These are phyloP conservation scores for Pyrochroa serraticornis DNA, from an alignment of 2,888 invertebrate genomes.

Conservation along the genomic window DNA sequence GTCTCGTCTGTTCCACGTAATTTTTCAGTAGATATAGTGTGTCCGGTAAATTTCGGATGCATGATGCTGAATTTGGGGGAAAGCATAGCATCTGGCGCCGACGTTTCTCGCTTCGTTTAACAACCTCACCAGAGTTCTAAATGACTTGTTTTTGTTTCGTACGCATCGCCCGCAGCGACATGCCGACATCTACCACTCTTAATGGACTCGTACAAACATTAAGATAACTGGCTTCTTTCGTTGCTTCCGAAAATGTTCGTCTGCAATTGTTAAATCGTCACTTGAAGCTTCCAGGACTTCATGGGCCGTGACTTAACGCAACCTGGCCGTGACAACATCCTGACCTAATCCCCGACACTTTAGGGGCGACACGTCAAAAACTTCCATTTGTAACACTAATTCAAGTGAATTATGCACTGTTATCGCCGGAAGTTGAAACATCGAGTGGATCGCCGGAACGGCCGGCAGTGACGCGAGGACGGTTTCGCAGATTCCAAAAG, in stretches of 20 bases:
- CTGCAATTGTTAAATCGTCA: constrained; percentile 16
- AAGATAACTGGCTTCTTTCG: constrained; percentile 24
- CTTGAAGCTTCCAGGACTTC: constrained; percentile 6
- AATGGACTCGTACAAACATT: constrained; percentile 27
- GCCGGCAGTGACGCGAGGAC: too few species aligned
- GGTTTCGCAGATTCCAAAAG: too few species aligned
- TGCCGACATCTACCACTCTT: constrained; percentile 25
- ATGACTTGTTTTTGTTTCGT: constrained; percentile 33
- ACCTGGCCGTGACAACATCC: too few species aligned
- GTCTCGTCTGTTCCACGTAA: constrained; percentile 9
- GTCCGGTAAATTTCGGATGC: constrained; percentile 36
- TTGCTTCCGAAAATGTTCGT: constrained; percentile 11
- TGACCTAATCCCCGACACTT: too few species aligned
- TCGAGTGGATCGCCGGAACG: too few species aligned
- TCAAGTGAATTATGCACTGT: too few species aligned
- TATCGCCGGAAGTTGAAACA: too few species aligned
- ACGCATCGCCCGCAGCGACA: constrained; percentile 27
- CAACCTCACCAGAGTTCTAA: constrained; percentile 24
- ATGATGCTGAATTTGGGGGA: constrained; percentile 25
- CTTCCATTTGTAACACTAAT: too few species aligned
- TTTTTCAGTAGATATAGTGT: constrained; percentile 26
- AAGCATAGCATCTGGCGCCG: constrained; percentile 38
- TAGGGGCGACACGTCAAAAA: background rate
- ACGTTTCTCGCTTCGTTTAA: constrained; percentile 35
- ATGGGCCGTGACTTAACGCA: constrained; percentile 11